phyloP scores from a whole-genome alignment of 1,140 invertebrate species.

The Cydia splendana region DNA sequence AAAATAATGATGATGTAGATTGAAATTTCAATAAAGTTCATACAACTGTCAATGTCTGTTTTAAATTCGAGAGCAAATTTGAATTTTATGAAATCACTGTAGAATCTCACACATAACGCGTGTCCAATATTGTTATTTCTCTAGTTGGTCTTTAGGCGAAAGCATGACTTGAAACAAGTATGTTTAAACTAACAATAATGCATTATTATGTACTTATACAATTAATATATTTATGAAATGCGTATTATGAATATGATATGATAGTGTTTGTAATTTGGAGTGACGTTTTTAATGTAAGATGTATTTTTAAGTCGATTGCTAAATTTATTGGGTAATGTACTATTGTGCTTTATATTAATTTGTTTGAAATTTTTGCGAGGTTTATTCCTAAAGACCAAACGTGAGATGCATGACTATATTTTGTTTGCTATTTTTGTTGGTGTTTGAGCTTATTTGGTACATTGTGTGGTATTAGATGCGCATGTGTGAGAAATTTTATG shows the following conservation, averaged over 20 bases:
- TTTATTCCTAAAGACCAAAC: conserved; percentile 78
- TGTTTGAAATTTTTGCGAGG: conserved; percentile 47
- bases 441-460: conserved; percentile 52
- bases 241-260: conserved; percentile 41
- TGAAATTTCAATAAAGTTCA: conserved; percentile 57
- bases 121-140: conserved; percentile 47
- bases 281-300: conserved; percentile 52
- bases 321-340: conserved; percentile 78
- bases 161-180: conserved; percentile 55
- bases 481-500: conserved; percentile 75
- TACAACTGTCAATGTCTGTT: conserved; percentile 55
- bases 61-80: conserved; percentile 66
- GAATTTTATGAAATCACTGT: conserved; percentile 73
- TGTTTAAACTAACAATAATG: conserved; percentile 29
- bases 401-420: conserved; percentile 75
- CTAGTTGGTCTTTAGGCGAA: conserved; percentile 74
- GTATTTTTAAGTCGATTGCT: conserved; percentile 70
- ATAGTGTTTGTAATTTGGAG: conserved; percentile 50
- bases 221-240: conserved; percentile 35
- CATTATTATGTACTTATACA: conserved; percentile 34
- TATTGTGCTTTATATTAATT: conserved; percentile 46
- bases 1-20: conserved; percentile 56
- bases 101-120: conserved; percentile 66
- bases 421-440: conserved; percentile 64
- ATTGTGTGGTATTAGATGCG: conserved; percentile 57